Evolutionary conservation across 2,113 vertebrate genomes (phyloP).

Genomic region (Spheniscus mendiculus): DNA sequence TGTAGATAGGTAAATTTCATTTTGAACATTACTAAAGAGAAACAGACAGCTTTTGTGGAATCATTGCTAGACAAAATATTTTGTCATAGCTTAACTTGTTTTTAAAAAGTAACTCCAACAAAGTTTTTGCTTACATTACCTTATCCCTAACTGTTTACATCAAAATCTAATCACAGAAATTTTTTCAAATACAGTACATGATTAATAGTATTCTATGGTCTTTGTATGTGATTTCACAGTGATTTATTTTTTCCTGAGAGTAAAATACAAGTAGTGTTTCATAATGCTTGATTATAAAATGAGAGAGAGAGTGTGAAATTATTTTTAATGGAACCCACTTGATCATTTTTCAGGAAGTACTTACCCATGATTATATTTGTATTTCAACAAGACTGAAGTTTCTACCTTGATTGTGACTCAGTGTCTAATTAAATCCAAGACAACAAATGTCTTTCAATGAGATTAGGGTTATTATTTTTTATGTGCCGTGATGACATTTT

Average conservation of each 20-base stretch:
- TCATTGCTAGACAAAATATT: not conserved
- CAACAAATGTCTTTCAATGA: not conserved
- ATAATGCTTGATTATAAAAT: constrained; percentile 31
- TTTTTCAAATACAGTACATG: not conserved
- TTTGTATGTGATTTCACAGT: not conserved
- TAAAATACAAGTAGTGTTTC: not conserved
- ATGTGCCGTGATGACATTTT: not conserved
- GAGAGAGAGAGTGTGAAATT: not conserved
- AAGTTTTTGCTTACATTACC: not conserved
- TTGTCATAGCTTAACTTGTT: not conserved
- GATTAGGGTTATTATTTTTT: not conserved
- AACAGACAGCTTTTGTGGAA: not conserved
- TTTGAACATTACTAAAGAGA: not conserved
- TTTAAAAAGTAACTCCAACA: not conserved
- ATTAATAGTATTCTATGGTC: not conserved
- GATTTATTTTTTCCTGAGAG: not conserved
- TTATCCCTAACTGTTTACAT: not conserved
- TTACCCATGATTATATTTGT: not conserved
- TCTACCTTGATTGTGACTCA: constrained; percentile 1
- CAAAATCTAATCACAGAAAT: not conserved
- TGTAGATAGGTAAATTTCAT: not conserved
- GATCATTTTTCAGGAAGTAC: not conserved
- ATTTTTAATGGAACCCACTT: constrained; percentile 26
- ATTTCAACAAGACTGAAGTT: constrained; percentile 23
- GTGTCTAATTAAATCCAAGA: constrained; percentile 18